Evolutionary conservation across 2,113 vertebrate genomes (phyloP), one percentile per base, ranked within the genome.

Genomic region (Neolamprologus toae): DNA sequence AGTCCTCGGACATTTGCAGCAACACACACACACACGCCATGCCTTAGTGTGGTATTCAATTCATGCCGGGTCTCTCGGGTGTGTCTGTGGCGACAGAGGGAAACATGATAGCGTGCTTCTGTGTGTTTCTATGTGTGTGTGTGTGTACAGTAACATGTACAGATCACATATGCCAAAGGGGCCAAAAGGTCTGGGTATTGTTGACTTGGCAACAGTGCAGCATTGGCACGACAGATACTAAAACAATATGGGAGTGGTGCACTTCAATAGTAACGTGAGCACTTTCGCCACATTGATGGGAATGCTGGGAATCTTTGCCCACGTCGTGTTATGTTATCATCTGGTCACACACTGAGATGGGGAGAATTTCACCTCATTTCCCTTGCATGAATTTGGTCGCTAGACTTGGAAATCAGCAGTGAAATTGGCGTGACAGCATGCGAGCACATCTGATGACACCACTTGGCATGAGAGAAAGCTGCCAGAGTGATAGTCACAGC

Each of bases 21-120:
- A 84, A 76, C 51, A 86, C 73, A 73, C 66, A 80, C 45, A 82
- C 45, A 80, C 31, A 85, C 54, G 88, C 53, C 91, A 68, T 85
- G 87, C 89, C 88, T 89, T 28, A 35, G 23, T 81, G 79, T 89
- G 92, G 93, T 86, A 94, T 95, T 92, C 19, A 42, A 88, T 90
- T 90, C 89, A 81, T 37, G 87, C 91, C 81, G 91, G 87, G 81
- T 92, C 87, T 88, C 89, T 51, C 53, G 93, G 95, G 93, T 92
- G 93, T 90, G 93, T 95, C 92, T 82, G 81, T 81, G 84, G 94
- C 81, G 85, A 92, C 90, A 88, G 82, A 81, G 55, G 82, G 93
- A 86, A 91, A 94, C 23, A 11, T 87, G 91, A 94, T 92, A 82
- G n/a, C 12, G 21, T 87, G 91, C 93, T 91, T 81, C n/a, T 33